Evolutionary conservation across 2,797 vertebrate genomes (phyloP).

Genomic region (Siniperca scherzeri): DNA sequence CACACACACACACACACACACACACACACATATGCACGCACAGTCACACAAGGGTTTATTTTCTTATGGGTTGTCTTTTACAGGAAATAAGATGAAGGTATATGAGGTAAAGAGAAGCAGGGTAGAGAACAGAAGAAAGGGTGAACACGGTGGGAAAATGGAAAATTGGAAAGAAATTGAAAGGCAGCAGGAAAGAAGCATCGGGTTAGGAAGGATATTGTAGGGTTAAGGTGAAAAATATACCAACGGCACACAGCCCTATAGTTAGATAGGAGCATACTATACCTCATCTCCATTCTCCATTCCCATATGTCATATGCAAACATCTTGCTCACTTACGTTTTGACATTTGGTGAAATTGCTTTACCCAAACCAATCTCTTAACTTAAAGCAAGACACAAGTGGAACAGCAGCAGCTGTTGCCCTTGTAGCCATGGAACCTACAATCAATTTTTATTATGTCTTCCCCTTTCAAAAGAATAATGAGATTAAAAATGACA

Average conservation of each 20-base stretch:
- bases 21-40: conserved; percentile 8
- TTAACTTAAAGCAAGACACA: conserved; percentile 54
- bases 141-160: conserved; percentile 20
- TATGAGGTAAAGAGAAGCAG: conserved; percentile 23
- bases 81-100: conserved; percentile 42
- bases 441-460: conserved; percentile 52
- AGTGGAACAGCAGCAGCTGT: conserved; percentile 66
- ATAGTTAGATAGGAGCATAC: conserved; percentile 9
- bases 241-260: background rate
- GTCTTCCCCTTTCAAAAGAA: conserved; percentile 32
- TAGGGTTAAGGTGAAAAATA: conserved; percentile 21
- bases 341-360: conserved; percentile 73
- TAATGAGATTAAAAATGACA: conserved; percentile 48
- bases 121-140: conserved; percentile 20
- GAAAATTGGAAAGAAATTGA: conserved; percentile 41
- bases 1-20: conserved; percentile 28
- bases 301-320: conserved; percentile 42
- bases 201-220: conserved; percentile 11
- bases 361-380: conserved; percentile 67
- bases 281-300: conserved; percentile 9
- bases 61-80: conserved; percentile 39
- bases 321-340: conserved; percentile 48
- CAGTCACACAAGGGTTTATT: conserved; percentile 37
- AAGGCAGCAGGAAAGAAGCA: conserved; percentile 13
- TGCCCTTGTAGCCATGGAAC: conserved; percentile 48